phyloP scores from a whole-genome alignment of 1,140 invertebrate genomes.

The Ceratoteleas bidentatus region DNA sequence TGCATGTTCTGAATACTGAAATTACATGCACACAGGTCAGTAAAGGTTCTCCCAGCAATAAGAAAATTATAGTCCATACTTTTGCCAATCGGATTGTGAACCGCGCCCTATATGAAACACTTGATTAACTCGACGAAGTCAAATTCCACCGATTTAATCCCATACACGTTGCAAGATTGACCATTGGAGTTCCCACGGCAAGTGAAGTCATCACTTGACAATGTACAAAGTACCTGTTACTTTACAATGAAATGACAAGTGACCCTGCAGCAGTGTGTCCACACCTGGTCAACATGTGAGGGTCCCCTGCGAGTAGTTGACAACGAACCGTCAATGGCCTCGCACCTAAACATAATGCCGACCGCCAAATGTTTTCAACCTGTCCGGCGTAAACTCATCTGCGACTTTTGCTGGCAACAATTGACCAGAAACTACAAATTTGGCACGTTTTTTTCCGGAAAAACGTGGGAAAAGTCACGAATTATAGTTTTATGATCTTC shows the following conservation, averaged over 20 bases:
- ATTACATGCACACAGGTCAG: background rate
- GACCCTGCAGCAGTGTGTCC: slow-evolving; percentile 39
- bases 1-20: too few relatives aligned
- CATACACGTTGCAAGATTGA: slow-evolving; percentile 35
- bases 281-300: slow-evolving; percentile 72
- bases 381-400: slow-evolving; percentile 41
- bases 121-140: slow-evolving; percentile 43
- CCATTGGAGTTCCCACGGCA: slow-evolving; percentile 52
- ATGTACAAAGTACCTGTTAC: slow-evolving; percentile 65
- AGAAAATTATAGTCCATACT: slow-evolving; percentile 33
- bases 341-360: slow-evolving; percentile 35
- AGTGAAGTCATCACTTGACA: slow-evolving; percentile 59
- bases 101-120: slow-evolving; percentile 46
- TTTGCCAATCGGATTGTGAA: slow-evolving; percentile 38
- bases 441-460: slow-evolving; percentile 53
- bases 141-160: slow-evolving; percentile 44
- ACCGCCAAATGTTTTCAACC: slow-evolving; percentile 26
- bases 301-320: slow-evolving; percentile 24
- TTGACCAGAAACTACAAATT: slow-evolving; percentile 68
- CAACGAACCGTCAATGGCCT: slow-evolving; percentile 21
- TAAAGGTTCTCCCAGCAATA: slow-evolving; percentile 20
- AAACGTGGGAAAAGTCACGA: slow-evolving; percentile 65
- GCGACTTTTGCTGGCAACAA: slow-evolving; percentile 52
- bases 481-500: slow-evolving; percentile 44
- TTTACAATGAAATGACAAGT: slow-evolving; percentile 61